These are phyloP conservation scores for Xestia ashworthii DNA, from an alignment of 2,888 invertebrate genomes.

Conservation along the genomic window DNA sequence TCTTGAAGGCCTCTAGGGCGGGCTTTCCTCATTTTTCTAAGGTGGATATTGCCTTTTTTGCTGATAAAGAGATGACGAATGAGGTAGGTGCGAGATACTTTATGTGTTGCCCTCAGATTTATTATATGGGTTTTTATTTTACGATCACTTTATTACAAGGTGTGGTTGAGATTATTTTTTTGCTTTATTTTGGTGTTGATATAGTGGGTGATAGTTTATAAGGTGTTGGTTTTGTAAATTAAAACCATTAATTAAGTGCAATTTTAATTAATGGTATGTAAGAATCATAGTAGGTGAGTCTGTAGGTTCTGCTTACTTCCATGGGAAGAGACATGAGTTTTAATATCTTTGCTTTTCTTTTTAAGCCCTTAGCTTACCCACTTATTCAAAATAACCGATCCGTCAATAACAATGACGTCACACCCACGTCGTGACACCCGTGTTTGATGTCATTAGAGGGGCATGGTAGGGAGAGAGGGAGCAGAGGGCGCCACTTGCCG, in stretches of 20 bases:
- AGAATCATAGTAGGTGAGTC: background rate
- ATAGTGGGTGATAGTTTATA: constrained; percentile 35
- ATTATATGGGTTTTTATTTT: constrained; percentile 70
- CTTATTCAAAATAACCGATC: constrained; percentile 63
- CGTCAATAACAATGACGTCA: constrained; percentile 73
- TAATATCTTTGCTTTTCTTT: too few species aligned
- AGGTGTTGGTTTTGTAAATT: background rate
- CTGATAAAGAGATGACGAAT: constrained; percentile 88
- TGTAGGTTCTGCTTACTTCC: background rate
- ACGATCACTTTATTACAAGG: constrained; percentile 76
- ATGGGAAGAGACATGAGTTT: background rate
- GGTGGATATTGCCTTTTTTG: constrained; percentile 86
- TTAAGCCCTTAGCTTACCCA: constrained; percentile 42
- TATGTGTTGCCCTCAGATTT: constrained; percentile 72
- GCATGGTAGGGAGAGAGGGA: background rate
- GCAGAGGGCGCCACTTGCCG: constrained; percentile 68
- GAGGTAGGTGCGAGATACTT: constrained; percentile 79
- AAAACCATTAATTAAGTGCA: background rate
- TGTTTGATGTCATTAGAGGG: constrained; percentile 81
- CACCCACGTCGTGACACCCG: constrained; percentile 73
- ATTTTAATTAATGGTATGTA: background rate
- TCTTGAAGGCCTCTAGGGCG: constrained; percentile 85
- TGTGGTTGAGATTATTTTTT: constrained; percentile 64
- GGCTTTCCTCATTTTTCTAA: constrained; percentile 84
- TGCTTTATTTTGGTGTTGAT: constrained; percentile 40